Conservation (phyloP, 2,113 vertebrate genomes). For the Elgaria multicarinata region DNA sequence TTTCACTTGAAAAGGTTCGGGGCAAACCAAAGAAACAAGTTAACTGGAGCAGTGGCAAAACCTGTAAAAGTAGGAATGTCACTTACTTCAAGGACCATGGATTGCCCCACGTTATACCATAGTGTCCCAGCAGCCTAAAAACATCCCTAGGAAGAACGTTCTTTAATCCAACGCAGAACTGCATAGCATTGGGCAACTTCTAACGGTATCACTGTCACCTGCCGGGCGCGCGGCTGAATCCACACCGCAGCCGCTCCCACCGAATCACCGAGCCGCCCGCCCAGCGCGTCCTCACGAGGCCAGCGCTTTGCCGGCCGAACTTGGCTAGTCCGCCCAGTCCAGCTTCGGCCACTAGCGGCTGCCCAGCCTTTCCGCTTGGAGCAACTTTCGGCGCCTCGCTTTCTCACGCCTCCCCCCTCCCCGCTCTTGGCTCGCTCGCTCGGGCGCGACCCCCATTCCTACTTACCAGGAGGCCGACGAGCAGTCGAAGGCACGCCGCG, state of each 20-base stretch:
- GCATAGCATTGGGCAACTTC: not conserved
- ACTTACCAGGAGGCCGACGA: slow-evolving; percentile 22
- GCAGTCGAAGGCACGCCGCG: not conserved
- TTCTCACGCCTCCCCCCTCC: not conserved
- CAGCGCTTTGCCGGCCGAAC: not conserved
- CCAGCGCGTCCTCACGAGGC: too few relatives aligned
- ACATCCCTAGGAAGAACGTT: not conserved
- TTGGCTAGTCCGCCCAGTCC: not conserved
- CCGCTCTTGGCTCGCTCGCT: too few relatives aligned
- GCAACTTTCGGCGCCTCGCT: not conserved
- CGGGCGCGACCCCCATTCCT: not conserved
- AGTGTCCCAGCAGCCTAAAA: not conserved
- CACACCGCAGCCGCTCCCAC: too few relatives aligned
- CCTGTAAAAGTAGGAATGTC: not conserved
- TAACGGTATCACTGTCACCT: too few relatives aligned
- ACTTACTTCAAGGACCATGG: not conserved
- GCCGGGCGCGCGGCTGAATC: too few relatives aligned
- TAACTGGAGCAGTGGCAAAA: not conserved
- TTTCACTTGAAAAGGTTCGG: too few relatives aligned
- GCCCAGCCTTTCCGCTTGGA: not conserved
- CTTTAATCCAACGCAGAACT: not conserved
- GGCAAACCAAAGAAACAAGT: not conserved
- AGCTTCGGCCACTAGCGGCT: not conserved
- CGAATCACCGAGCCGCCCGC: too few relatives aligned
- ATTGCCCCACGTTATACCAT: too few relatives aligned